phyloP scores from a whole-genome alignment of 1,140 invertebrate genomes.

The Himalopsyche phryganea region DNA sequence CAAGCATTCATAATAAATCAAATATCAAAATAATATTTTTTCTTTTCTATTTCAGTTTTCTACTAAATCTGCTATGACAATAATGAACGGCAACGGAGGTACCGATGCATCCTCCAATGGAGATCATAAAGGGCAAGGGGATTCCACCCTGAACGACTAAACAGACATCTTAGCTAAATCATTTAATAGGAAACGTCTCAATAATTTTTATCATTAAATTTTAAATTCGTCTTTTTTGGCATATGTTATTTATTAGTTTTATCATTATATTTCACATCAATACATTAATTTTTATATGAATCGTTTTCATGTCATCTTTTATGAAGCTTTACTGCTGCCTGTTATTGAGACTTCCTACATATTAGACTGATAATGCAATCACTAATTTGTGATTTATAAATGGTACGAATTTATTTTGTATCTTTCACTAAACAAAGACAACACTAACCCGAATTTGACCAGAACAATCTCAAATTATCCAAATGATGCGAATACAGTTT shows the following conservation, averaged over 20 bases:
- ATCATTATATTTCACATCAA: background rate
- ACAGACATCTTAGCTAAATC: background rate
- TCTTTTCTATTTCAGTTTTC: conserved; percentile 18
- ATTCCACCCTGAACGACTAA: conserved; percentile 23
- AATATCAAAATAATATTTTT: no score
- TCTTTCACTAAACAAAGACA: conserved; percentile 33
- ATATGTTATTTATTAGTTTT: conserved; percentile 2
- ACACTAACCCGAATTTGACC: conserved; percentile 34
- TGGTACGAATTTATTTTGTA: conserved; percentile 26
- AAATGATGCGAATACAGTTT: conserved; percentile 21
- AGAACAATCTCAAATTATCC: conserved; percentile 28
- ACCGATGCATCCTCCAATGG: conserved; percentile 22
- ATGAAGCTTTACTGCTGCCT: background rate
- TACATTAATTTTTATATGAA: background rate
- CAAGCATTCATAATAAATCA: no score
- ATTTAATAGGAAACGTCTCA: conserved; percentile 18
- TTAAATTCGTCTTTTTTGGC: background rate
- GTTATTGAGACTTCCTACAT: conserved; percentile 18
- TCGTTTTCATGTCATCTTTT: background rate
- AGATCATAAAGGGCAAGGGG: conserved; percentile 27
- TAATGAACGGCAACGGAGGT: conserved; percentile 26
- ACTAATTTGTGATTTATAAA: conserved; percentile 32
- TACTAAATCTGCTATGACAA: conserved; percentile 12
- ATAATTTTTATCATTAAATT: background rate
- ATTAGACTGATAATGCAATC: conserved; percentile 32